Base-by-base conservation (phyloP, 2,113 vertebrate species). In the Zootoca vivipara region DNA sequence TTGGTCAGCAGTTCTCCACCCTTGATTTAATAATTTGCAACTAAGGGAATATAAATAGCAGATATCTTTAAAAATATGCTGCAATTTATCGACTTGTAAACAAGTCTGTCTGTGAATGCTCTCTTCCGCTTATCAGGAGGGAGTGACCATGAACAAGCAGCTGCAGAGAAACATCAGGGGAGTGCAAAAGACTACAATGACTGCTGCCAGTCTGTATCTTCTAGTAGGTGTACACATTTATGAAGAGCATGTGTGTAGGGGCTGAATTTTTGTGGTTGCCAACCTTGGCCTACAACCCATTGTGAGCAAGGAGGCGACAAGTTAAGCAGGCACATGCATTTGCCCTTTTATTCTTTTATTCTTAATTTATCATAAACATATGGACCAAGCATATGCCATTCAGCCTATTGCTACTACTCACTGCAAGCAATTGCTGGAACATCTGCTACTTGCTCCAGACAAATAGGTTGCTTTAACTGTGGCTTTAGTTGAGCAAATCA, bases 401-500 rank as follows among this genome's bases (percentile, higher is more conserved):
- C 16, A 46, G 16, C 9, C 30, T 72, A 67, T 62, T 65, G 67
- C 13, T 62, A 85, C 15, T 75, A 35, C 72, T 62, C 16, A 62
- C 10, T 9, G 28, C 26, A 77, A 52, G 35, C 9, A 16, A 78
- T 33, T n/a, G 15, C 65, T 56, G 16, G 28, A 24, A 35, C 26
- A 85, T 40, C 12, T 73, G 82, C 5, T 56, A 33, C 18, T 72
- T 33, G 2, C 10, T 5, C 40, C 18, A 18, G 64, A 26, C 24
- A 46, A 83, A 30, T 4, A 70, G 9, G 9, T 3, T 70, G 77
- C 42, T 72, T 69, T 86, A 30, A 24, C 42, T 79, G 40, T 78
- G 40, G 42, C n/a, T 73, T 87, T 58, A 82, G n/a, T 75, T 35
- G 72, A 67, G 72, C n/a, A 82, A 73, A 13, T 87, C 42, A 73